phyloP scores from a whole-genome alignment of 1,140 invertebrate genomes.

The Phocides pigmalion region DNA sequence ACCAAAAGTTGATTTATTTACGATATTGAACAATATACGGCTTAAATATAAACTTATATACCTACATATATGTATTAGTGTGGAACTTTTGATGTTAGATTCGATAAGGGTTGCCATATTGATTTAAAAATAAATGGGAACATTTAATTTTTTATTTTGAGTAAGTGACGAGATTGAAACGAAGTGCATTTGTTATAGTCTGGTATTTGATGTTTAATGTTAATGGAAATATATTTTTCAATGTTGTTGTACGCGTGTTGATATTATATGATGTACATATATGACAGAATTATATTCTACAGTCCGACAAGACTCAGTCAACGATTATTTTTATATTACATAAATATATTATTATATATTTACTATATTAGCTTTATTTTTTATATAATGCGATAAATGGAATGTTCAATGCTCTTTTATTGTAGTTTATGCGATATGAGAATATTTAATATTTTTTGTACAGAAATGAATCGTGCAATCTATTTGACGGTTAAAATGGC shows the following conservation, averaged over 20 bases:
- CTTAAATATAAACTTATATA: constrained; percentile 13
- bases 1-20: constrained; percentile 39
- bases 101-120: constrained; percentile 63
- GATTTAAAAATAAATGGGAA: constrained; percentile 51
- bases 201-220: constrained; percentile 54
- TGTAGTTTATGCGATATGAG: too few species aligned
- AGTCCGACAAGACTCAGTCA: not conserved
- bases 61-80: constrained; percentile 25
- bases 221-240: constrained; percentile 58
- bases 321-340: too few species aligned
- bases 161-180: constrained; percentile 49
- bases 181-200: constrained; percentile 72
- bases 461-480: too few species aligned
- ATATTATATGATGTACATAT: constrained; percentile 19
- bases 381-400: too few species aligned
- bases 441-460: too few species aligned
- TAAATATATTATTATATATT: too few species aligned
- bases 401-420: too few species aligned
- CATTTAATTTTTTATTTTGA: constrained; percentile 52
- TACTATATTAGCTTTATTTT: too few species aligned
- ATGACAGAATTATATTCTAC: not conserved
- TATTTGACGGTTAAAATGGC: too few species aligned
- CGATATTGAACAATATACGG: constrained; percentile 6
- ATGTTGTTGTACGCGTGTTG: constrained; percentile 57
- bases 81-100: constrained; percentile 39